Base-by-base conservation (phyloP, 2,113 vertebrate genomes). In the Serinus canaria region DNA sequence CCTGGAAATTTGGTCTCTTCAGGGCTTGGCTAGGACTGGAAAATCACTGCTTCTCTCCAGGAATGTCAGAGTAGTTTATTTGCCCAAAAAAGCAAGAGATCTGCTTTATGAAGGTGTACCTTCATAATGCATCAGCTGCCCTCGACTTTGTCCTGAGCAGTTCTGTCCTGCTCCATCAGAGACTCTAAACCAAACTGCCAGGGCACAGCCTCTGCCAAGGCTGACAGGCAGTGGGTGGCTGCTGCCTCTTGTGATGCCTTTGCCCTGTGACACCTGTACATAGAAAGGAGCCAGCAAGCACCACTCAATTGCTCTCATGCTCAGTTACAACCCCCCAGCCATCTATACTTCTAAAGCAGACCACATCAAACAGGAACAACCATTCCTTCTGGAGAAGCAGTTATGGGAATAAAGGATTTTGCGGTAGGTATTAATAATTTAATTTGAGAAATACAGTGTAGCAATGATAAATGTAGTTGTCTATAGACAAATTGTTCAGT, bases 121-220 rank as follows among this genome's bases (percentile, higher is more conserved):
- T 41, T 66, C 22, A 37, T 17, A 52, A 20, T 6, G 3, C 56
- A 50, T 47, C 56, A 85, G 23, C 43, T 79, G 58, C 44, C 19
- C 30, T 10, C 1, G 3, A 33, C 37, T 16, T 0, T 0, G 10
- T 41, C 14, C 8, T 15, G 39, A 49, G 46, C 31, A 70, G 6
- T 39, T 68, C 50, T 66, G 59, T 50, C 33, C 30, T 70, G 35
- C 33, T 83, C 30, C 18, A 9, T 39, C 73, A 58, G 39, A n/a
- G 22, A 21, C 50, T 89, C 25, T 21, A 80, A 52, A 64, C 28
- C 13, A 83, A 39, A 6, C 37, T 64, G 47, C 9, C 28, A 75
- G 58, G 6, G 49, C 62, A 49, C 37, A 59, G 60, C 17, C 18
- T 39, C n/a, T 83, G 49, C 58, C 67, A 37, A 53, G n/a, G 43